Conservation (phyloP, 64 coral and sea anemone genomes). For the Acropora yongei region DNA sequence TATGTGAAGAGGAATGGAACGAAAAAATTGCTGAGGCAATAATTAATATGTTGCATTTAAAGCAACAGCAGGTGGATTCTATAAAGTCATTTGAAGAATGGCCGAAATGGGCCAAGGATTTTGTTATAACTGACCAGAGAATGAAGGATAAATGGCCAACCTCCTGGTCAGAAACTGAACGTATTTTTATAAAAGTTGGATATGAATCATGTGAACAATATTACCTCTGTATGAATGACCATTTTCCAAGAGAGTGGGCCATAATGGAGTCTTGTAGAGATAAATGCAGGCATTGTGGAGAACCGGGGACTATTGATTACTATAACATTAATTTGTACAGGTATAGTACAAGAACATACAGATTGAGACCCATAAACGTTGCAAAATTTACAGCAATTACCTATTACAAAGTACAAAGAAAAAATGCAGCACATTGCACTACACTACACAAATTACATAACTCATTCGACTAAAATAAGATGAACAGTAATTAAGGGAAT, state of each 20-base stretch:
- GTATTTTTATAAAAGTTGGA: not conserved
- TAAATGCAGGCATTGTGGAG: not conserved
- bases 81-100: slow-evolving; percentile 60
- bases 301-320: slow-evolving; percentile 23
- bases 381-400: no score
- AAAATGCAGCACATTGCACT: no score
- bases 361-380: no score
- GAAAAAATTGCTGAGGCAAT: slow-evolving; percentile 51
- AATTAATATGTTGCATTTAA: slow-evolving; percentile 57
- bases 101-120: slow-evolving; percentile 61
- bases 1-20: slow-evolving; percentile 44
- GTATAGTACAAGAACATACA: no score
- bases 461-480: no score
- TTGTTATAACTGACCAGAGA: slow-evolving; percentile 56
- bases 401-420: no score
- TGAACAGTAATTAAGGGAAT: no score
- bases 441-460: no score
- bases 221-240: slow-evolving; percentile 2
- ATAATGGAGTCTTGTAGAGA: not conserved
- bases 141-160: slow-evolving; percentile 65
- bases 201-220: slow-evolving; percentile 44
- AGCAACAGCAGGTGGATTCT: slow-evolving; percentile 61
- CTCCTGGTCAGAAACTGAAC: slow-evolving; percentile 38
- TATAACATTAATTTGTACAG: not conserved
- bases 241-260: not conserved